Percentiles rank a stretch among this genome's conserved stretches.
phyloP scores from a whole-genome alignment of 1,140 invertebrate species.

The Kradibia gibbosae region DNA sequence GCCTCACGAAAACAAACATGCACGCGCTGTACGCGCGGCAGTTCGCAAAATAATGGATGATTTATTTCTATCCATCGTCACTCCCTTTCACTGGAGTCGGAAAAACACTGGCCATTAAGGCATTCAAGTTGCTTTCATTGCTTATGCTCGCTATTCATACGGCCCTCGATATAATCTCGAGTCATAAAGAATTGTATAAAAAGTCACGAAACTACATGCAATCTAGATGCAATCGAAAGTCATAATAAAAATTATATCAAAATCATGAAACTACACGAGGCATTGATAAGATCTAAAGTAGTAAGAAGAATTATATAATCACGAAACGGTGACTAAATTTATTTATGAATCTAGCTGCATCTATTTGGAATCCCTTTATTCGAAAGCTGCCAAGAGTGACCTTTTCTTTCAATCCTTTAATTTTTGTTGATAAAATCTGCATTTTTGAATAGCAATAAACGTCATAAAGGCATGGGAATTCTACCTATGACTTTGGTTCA shows the following conservation, averaged over 20 bases:
- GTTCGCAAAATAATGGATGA: background rate
- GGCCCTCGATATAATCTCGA: background rate
- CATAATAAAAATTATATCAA: conserved; percentile 15
- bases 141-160: background rate
- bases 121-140: background rate
- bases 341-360: background rate
- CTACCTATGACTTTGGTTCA: no score
- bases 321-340: background rate
- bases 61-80: background rate
- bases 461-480: no score
- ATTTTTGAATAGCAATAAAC: no score
- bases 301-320: background rate
- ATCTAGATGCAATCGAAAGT: background rate
- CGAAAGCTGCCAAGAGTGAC: background rate
- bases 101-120: background rate
- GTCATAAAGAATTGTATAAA: conserved; percentile 8
- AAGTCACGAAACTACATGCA: conserved; percentile 13
- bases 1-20: conserved; percentile 23
- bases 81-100: background rate
- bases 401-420: background rate
- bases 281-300: background rate
- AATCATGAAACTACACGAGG: conserved; percentile 4
- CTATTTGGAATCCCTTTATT: background rate
- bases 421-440: no score
- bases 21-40: background rate